These are phyloP conservation scores for Nothoprocta perdicaria DNA, from an alignment of 2,113 vertebrate species.

Conservation along the genomic window DNA sequence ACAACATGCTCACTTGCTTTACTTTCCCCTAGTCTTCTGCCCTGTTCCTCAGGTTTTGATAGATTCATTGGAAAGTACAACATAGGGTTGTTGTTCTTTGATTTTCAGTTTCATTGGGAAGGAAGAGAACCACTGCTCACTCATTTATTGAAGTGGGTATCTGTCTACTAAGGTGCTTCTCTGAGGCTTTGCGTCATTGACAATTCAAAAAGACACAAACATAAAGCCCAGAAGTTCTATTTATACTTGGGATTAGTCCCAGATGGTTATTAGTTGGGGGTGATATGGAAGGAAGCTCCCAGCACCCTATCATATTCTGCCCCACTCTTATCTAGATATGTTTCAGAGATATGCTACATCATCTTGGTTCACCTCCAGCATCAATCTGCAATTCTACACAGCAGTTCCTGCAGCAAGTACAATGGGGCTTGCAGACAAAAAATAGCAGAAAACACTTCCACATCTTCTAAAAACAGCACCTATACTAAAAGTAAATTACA, in stretches of 20 bases:
- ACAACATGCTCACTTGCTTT: neutral
- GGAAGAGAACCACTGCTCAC: neutral
- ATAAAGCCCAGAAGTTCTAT: neutral
- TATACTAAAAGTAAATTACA: neutral
- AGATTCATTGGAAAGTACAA: neutral
- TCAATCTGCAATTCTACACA: neutral
- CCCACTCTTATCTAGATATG: neutral
- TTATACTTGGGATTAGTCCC: neutral
- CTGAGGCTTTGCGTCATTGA: neutral
- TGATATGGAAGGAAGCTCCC: neutral
- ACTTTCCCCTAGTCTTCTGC: neutral
- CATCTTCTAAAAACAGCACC: neutral
- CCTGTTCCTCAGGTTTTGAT: neutral
- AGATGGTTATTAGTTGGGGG: neutral
- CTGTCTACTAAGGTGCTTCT: neutral
- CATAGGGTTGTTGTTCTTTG: neutral
- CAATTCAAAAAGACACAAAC: neutral
- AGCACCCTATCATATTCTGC: neutral
- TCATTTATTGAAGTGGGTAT: neutral
- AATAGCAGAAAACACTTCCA: neutral
- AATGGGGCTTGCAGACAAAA: neutral
- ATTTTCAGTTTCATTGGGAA: neutral
- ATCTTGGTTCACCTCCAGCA: neutral
- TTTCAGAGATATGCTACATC: neutral
- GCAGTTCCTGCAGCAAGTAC: neutral